Base-by-base conservation (phyloP, 2,113 vertebrate genomes). In the Polyodon spathula region DNA sequence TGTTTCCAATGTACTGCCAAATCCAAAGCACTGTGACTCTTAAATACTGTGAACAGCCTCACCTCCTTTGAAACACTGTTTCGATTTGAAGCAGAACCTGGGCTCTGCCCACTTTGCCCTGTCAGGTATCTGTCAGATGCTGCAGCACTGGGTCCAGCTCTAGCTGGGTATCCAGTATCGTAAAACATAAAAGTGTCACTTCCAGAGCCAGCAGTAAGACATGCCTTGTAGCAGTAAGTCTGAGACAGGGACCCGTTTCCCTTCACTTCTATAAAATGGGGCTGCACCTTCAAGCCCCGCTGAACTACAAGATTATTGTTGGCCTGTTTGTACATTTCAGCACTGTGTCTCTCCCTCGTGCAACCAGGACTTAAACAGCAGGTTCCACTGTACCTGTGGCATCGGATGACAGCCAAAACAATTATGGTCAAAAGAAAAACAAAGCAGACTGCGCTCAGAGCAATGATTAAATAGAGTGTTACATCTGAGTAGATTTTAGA, bases 101-200 rank as follows among this genome's bases (percentile, higher is more conserved):
- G 85, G 74, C 89, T 93, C 77, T 92, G 92, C 58, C 92, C 88
- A 66, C 91, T 96, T 71, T 96, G 92, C 66, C 91, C 92, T 58
- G 92, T 95, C 76, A 93, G 89, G 75, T 94, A 92, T 71, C 92
- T 92, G 40, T 98, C 96, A 1, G 91, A 80, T 71, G 90, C 79
- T 76, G 89, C 87, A 67, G 91, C 91, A 71, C 92, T 88, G 14
- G 81, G 78, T 70, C 92, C 94, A 66, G 90, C 27, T 27, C 27
- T 27, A 27, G 27, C 70, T 6, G 92, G 92, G 43, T 86, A 86
- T 72, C 92, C 94, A 46, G 91, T 97, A 73, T 97, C 95, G 87
- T 97, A 97, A 88, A 98, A 98, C 93, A 98, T 95, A 77, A 98
- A 97, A 61, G 93, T 95, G 75, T 97, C 94, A 63, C 94, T 97